Evolutionary conservation across 2,113 vertebrate species (phyloP).

Genomic region (Pedionomus torquatus): DNA sequence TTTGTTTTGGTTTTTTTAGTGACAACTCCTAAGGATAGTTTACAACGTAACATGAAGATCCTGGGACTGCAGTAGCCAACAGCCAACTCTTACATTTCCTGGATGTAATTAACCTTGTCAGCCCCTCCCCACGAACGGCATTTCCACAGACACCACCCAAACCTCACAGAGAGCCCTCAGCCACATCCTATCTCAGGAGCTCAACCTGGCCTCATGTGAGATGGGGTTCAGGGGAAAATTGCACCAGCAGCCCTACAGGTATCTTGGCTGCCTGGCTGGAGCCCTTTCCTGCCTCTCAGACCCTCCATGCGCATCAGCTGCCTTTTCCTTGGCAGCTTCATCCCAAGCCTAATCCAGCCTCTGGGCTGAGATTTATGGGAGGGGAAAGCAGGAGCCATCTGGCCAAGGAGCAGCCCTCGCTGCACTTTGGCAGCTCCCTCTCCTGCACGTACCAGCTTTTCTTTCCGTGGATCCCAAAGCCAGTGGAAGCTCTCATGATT

Average conservation of each 20-base stretch:
- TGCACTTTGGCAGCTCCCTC: neutral
- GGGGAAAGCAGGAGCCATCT: neutral
- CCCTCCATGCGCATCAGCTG: neutral
- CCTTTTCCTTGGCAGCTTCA: neutral
- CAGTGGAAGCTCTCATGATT: neutral
- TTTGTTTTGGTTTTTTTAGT: neutral
- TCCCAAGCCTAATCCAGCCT: neutral
- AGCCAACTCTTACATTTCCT: neutral
- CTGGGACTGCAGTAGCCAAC: neutral
- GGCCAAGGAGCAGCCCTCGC: neutral
- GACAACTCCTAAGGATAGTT: neutral
- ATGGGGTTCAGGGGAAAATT: neutral
- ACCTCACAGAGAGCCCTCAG: neutral
- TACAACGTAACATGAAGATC: neutral
- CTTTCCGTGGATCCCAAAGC: neutral
- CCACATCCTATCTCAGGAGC: neutral
- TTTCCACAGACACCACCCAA: neutral
- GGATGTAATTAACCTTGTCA: neutral
- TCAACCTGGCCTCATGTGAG: rapidly evolving
- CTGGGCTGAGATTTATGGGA: neutral
- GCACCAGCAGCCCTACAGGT: neutral
- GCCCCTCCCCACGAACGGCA: rapidly evolving
- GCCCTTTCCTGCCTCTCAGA: neutral
- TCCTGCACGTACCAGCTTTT: rapidly evolving
- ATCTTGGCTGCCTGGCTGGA: neutral